phyloP scores from a whole-genome alignment of 2,113 vertebrate species.

The Gallinago paraguaiae region DNA sequence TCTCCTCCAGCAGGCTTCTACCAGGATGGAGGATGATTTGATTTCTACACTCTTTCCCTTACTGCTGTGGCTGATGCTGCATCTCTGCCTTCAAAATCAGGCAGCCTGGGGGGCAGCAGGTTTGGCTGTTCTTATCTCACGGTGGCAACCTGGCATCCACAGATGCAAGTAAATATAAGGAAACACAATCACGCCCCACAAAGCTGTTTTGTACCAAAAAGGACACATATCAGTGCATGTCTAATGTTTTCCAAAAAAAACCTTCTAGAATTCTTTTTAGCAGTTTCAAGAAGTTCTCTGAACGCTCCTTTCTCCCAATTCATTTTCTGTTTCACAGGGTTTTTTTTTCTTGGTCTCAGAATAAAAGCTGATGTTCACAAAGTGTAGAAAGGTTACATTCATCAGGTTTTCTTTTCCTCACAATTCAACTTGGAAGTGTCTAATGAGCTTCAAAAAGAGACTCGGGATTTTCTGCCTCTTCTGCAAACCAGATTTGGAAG shows the following conservation, averaged over 20 bases:
- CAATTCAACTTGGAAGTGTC: not conserved
- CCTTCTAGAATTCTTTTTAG: not conserved
- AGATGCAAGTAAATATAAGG: not conserved
- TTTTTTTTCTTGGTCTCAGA: not conserved
- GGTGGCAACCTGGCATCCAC: not conserved
- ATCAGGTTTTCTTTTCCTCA: not conserved
- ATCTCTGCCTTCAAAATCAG: not conserved
- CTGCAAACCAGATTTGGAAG: not conserved
- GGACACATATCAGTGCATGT: no score
- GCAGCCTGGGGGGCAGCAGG: no score
- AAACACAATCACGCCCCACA: not conserved
- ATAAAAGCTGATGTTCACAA: not conserved
- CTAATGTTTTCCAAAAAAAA: not conserved
- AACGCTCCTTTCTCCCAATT: not conserved
- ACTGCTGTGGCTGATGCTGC: not conserved
- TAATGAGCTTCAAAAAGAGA: not conserved
- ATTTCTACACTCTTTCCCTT: not conserved
- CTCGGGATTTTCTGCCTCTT: not conserved
- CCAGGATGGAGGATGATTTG: not conserved
- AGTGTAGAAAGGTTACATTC: not conserved
- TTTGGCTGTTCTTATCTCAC: not conserved
- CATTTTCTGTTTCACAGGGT: not conserved
- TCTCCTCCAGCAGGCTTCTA: not conserved
- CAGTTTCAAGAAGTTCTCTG: not conserved
- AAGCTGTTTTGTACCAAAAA: not conserved